A percentile compares a stretch with the other conserved stretches of the same genome.
Evolutionary conservation across 53 echinoderm and acorn worm species (phyloP).

Genomic region (Luidia sarsii): DNA sequence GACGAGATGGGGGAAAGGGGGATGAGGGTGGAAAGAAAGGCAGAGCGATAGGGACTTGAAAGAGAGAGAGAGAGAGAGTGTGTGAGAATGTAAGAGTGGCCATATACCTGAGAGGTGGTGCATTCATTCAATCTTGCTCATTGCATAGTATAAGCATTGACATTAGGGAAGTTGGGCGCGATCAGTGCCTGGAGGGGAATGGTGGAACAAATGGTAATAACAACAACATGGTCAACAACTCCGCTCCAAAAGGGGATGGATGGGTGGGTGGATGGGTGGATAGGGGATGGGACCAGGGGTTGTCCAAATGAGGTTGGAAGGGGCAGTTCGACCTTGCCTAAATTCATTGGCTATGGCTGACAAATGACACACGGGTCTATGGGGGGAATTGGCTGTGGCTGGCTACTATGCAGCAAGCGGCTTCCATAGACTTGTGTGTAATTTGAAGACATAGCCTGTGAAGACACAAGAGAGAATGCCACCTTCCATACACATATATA

Average conservation of each 20-base stretch:
- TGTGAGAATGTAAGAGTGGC: slow-evolving; percentile 27
- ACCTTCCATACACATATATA: no score
- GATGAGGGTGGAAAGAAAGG: slow-evolving; percentile 1
- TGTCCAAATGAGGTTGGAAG: slow-evolving; percentile 30
- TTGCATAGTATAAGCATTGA: slow-evolving; percentile 61
- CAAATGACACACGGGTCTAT: no score
- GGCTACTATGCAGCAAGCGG: no score
- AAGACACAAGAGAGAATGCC: no score
- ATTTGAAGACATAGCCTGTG: no score
- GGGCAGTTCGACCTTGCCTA: no score
- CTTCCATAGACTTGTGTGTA: no score
- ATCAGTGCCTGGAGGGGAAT: slow-evolving; percentile 43
- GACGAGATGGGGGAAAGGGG: not conserved
- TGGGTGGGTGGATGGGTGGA: not conserved
- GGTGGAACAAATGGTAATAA: slow-evolving; percentile 40
- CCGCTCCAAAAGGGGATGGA: not conserved
- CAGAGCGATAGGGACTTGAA: not conserved
- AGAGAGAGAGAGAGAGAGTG: not conserved
- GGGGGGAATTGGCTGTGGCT: no score
- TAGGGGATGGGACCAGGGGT: slow-evolving; percentile 2
- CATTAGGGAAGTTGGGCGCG: slow-evolving; percentile 51
- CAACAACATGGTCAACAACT: slow-evolving; percentile 37
- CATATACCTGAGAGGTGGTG: slow-evolving; percentile 59
- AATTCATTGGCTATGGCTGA: no score
- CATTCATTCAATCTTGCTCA: slow-evolving; percentile 57